Conservation (phyloP, 2,888 invertebrate species). For the Catonia carolina region DNA sequence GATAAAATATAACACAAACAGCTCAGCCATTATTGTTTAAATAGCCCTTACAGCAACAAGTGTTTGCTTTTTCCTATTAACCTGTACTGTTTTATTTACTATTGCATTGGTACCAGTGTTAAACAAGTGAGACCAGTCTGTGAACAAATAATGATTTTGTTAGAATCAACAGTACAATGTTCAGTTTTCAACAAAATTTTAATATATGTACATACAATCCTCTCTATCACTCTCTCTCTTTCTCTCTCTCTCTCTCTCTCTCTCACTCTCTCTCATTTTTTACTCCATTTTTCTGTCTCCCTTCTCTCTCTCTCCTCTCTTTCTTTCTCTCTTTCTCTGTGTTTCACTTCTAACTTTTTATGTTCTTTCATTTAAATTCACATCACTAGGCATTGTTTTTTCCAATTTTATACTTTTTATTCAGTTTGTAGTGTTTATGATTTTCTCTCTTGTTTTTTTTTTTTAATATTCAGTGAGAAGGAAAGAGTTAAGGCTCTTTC, state of each 20-base stretch:
- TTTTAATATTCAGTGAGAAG: too few species aligned
- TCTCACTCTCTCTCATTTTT: constrained; percentile 22
- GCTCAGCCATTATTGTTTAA: too few species aligned
- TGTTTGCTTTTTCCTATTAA: too few species aligned
- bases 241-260: constrained; percentile 34
- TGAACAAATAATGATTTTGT: too few species aligned
- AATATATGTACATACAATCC: neutral
- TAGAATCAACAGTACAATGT: neutral
- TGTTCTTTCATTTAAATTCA: neutral
- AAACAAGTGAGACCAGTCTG: too few species aligned
- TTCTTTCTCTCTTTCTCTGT: neutral
- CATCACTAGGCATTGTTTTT: neutral
- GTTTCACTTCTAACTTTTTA: neutral
- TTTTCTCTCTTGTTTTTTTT: neutral
- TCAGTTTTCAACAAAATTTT: neutral
- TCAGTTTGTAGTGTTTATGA: neutral
- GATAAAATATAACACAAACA: too few species aligned
- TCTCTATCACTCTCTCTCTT: constrained; percentile 35
- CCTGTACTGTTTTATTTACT: too few species aligned
- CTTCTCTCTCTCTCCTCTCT: constrained; percentile 1
- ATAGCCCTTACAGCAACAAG: too few species aligned
- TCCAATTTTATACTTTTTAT: neutral
- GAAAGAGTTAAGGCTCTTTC: too few species aligned
- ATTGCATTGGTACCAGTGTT: too few species aligned
- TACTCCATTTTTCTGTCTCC: constrained; percentile 7